phyloP scores from a whole-genome alignment of 2,888 invertebrate genomes.

The Diarsia brunnea region DNA sequence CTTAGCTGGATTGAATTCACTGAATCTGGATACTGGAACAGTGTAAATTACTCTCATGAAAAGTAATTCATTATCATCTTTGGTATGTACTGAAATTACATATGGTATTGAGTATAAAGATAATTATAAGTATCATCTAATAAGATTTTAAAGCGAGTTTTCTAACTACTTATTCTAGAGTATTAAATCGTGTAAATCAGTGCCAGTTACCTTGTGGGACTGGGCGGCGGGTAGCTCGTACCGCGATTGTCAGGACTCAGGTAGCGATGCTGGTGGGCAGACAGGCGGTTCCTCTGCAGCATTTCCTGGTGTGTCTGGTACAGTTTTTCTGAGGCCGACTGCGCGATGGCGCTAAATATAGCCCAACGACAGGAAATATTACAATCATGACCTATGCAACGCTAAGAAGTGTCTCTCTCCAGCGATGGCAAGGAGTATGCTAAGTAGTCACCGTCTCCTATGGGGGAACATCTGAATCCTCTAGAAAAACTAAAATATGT shows the following conservation, averaged over 20 bases:
- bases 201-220: constrained; percentile 89
- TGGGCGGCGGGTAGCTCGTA: constrained; percentile 96
- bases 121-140: background rate
- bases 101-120: background rate
- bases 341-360: constrained; percentile 69
- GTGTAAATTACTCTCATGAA: background rate
- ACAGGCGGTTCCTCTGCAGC: constrained; percentile 81
- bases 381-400: background rate
- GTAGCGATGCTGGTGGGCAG: constrained; percentile 73
- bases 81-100: background rate
- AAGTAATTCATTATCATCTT: background rate
- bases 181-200: background rate
- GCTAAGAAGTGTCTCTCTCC: background rate
- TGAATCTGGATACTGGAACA: constrained; percentile 5
- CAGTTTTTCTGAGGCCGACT: constrained; percentile 81
- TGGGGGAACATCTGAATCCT: background rate
- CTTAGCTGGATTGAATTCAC: background rate
- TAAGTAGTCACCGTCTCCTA: too few relatives aligned
- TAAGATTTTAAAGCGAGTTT: background rate
- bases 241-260: constrained; percentile 92
- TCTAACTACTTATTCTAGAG: constrained; percentile 10
- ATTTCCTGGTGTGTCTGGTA: constrained; percentile 83
- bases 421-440: background rate
- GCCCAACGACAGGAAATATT: background rate
- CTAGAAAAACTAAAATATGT: background rate